Evolutionary conservation across 2,888 invertebrate species (phyloP), one percentile per base, ranked within the genome.

Genomic region (Hydraecia micacea): DNA sequence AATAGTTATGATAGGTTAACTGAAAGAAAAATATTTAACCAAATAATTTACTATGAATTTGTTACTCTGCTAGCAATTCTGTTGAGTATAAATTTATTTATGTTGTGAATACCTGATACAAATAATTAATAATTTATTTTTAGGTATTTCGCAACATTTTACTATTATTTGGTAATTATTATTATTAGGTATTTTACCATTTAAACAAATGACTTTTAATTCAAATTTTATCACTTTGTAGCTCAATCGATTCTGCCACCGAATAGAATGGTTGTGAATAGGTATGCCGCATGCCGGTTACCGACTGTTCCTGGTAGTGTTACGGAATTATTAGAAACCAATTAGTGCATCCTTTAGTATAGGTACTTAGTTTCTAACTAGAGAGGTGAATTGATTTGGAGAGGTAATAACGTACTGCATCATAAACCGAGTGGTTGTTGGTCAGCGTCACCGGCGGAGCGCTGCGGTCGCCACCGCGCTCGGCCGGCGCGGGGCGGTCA

Each of bases 391-490:
- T 62, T 32, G 2, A 62, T 18, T 32, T 62, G 62, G 62, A 62
- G 32, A 62, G 32, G 18, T 39, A 28, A 39, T 46, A 65, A 42
- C 15, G 52, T 9, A 2, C 2, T 18, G 62, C 25, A 49, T 32
- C 39, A 42, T 15, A 21, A 18, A 32, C 32, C 32, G 42, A 63
- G 52, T 15, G 52, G 39, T 63, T 8, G 75, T 60, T n/a, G 46
- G 46, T 8, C 32, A 46, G 46, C 46, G 28, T 36, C 58, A 21
- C n/a, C 36, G 25, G 18, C 42, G 32, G 32, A 25, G 39, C 55
- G 28, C 76, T 52, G 76, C 9, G 75, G 18, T 63, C 39, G 2
- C 5, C 0, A 18, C 11, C 62, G 49, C 74, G 49, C 75, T 32
- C 66, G 46, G 36, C 60, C 11, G 49, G 49, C 74, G 49, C 75